Conservation (phyloP, 2,888 invertebrate genomes). For the Esperia sulphurella region DNA sequence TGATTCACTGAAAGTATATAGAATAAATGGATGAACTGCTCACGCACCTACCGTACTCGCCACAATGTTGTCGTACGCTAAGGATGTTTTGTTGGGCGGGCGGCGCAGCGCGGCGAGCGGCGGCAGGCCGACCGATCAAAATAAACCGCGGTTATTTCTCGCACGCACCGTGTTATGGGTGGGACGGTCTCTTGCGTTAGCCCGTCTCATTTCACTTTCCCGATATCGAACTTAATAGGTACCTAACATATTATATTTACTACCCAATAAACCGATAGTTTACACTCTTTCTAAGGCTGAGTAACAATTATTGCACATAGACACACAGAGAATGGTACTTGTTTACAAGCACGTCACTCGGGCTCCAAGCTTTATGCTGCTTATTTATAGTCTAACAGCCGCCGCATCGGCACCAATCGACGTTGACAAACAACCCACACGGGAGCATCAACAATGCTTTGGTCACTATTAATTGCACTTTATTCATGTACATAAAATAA, state of each 20-base stretch:
- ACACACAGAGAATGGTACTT: constrained; percentile 39
- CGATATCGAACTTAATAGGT: too few relatives aligned
- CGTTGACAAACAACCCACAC: constrained; percentile 67
- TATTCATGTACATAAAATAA: too few relatives aligned
- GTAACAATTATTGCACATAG: not conserved
- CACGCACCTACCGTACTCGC: not conserved
- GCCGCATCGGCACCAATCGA: constrained; percentile 49
- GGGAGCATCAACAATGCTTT: constrained; percentile 35
- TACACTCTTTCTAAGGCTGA: not conserved
- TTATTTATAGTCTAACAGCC: constrained; percentile 59
- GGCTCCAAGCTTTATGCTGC: constrained; percentile 33
- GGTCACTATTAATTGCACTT: not conserved
- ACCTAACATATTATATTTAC: too few relatives aligned
- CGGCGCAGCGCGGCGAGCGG: not conserved
- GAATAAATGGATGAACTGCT: too few relatives aligned
- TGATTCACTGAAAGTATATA: too few relatives aligned
- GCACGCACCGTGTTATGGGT: constrained; percentile 27
- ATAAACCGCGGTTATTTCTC: constrained; percentile 28
- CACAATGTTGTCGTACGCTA: constrained; percentile 30
- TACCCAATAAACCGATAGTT: too few relatives aligned
- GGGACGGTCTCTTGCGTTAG: constrained; percentile 18
- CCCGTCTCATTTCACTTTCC: constrained; percentile 6
- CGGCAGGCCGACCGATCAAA: constrained; percentile 7
- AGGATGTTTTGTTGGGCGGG: constrained; percentile 52
- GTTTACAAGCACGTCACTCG: constrained; percentile 21